phyloP scores from a whole-genome alignment of 2,888 invertebrate species.

The Phengaris arion region DNA sequence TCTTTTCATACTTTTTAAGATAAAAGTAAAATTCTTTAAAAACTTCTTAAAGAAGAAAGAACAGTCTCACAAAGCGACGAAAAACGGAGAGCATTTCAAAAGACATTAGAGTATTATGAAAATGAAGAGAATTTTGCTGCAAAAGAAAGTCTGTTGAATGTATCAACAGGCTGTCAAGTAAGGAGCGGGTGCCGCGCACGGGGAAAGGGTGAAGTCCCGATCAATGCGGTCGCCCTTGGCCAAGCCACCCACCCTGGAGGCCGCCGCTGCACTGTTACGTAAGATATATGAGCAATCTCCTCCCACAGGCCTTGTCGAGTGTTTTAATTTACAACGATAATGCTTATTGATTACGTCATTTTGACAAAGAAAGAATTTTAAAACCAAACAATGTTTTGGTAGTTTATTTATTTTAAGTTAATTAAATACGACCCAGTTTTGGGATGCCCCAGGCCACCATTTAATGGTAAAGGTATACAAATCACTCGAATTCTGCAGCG shows the following conservation, averaged over 20 bases:
- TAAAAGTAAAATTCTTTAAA: not conserved
- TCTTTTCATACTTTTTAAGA: not conserved
- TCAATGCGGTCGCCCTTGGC: conserved; percentile 74
- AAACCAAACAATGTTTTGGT: not conserved
- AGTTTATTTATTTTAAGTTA: not conserved
- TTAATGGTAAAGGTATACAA: not conserved
- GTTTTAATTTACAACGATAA: conserved; percentile 7
- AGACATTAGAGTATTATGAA: conserved; percentile 12
- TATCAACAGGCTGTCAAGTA: conserved; percentile 48
- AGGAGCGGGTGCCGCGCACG: conserved; percentile 45
- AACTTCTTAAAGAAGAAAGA: not conserved
- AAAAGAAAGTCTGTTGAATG: conserved; percentile 34
- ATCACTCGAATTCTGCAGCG: conserved; percentile 12
- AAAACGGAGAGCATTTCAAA: conserved; percentile 1
- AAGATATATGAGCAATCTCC: conserved; percentile 44
- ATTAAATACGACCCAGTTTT: not conserved
- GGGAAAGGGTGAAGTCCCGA: conserved; percentile 44
- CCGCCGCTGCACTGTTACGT: conserved; percentile 59
- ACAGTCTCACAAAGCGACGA: not conserved
- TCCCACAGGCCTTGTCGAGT: conserved; percentile 18
- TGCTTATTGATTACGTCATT: not conserved
- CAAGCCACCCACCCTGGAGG: conserved; percentile 62
- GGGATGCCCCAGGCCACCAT: not conserved
- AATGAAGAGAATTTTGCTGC: conserved; percentile 3
- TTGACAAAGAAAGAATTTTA: not conserved